Evolutionary conservation across 2,113 vertebrate species (phyloP), one percentile per base, ranked within the genome.

Genomic region (Puffinus mauretanicus): DNA sequence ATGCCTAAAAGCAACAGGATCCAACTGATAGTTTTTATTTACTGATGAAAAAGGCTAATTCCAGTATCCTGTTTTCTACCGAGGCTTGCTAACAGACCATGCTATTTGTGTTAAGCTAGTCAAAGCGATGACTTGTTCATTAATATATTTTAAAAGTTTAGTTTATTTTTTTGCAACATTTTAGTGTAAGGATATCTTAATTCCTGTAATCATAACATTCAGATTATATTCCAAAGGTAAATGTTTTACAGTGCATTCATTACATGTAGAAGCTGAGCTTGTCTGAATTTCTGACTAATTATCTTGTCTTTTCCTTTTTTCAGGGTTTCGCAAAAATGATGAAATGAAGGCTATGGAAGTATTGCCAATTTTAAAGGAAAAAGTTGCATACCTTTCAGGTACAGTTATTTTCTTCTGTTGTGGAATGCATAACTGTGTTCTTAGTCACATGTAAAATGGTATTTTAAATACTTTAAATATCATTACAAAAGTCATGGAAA

Each of bases 381-480:
- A 99, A 97, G 99, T 99, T 76, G 99, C 99, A 71, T 99, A 99
- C 93, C 98, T 99, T 97, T 99, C 99, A 98, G 99, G 99, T 99
- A 98, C 94, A 60, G 97, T 88, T 71, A 38, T 80, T 44, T 91
- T 93, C 13, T 78, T 88, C 7, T 82, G 5, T 76, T 60, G 25
- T 46, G 36, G 22, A 86, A 83, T 38, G 19, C 6, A 6, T 65
- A 58, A 2, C 9, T 72, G 5, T 87, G 29, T 4, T 57, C 29
- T 34, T 57, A 76, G 8, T 61, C 26, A 18, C 10, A 19, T 29
- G 4, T 62, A 25, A 61, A 76, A 42, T 20, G 13, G 2, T 52
- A 69, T 57, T 83, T 72, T 30, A 47, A 79, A 29, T 66, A 78
- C 18, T 61, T 58, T 1, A 62, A 58, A 18, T 77, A 9, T 65